Conservation (phyloP, 2,113 vertebrate genomes). For the Isichthys henryi region DNA sequence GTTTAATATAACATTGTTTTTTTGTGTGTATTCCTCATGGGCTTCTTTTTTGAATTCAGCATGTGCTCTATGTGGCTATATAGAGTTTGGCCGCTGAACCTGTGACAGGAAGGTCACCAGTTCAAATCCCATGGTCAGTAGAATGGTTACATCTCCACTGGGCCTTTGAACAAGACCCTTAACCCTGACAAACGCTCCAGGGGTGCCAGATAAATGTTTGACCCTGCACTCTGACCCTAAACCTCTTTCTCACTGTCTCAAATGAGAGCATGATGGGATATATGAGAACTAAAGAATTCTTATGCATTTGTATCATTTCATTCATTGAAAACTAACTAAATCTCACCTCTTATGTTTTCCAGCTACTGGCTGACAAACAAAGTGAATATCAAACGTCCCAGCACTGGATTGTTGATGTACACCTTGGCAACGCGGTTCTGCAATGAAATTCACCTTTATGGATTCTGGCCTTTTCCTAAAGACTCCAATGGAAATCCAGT, state of each 20-base stretch:
- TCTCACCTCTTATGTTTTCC: slow-evolving; percentile 36
- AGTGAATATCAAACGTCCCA: slow-evolving; percentile 79
- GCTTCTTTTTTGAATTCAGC: background rate
- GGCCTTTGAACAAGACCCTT: background rate
- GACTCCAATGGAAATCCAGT: slow-evolving; percentile 72
- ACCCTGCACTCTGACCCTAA: background rate
- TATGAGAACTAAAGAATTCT: background rate
- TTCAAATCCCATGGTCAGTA: background rate
- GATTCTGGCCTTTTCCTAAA: slow-evolving; percentile 85
- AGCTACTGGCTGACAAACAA: slow-evolving; percentile 87
- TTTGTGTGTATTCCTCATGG: background rate
- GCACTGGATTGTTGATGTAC: slow-evolving; percentile 83
- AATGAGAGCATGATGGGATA: background rate
- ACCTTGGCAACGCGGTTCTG: slow-evolving; percentile 81
- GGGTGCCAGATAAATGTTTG: background rate
- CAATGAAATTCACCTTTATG: slow-evolving; percentile 81
- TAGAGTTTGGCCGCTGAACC: background rate
- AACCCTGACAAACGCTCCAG: background rate
- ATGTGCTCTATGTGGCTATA: background rate
- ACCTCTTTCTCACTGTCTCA: background rate
- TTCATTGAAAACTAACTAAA: background rate
- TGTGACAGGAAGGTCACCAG: background rate
- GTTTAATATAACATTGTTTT: background rate
- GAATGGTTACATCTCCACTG: background rate
- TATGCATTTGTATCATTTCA: background rate